These are phyloP conservation scores for Protonemura montana DNA, from an alignment of 2,888 invertebrate species.

Conservation along the genomic window DNA sequence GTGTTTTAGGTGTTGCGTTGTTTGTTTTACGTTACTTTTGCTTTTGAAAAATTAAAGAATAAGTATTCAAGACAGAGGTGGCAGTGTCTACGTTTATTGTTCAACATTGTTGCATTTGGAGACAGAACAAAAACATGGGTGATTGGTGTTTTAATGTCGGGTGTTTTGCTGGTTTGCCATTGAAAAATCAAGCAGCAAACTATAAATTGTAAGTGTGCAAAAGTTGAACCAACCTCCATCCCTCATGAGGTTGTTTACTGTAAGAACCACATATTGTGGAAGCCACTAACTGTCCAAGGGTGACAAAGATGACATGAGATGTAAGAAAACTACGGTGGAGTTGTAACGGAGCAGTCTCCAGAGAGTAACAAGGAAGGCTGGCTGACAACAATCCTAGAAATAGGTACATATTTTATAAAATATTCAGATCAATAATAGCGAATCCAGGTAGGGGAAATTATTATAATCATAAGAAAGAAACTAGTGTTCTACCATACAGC, in stretches of 20 bases:
- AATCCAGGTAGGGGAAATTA: too few relatives aligned
- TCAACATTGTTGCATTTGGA: not conserved
- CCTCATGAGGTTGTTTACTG: conserved; percentile 37
- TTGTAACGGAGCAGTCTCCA: not conserved
- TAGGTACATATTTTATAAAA: conserved; percentile 16
- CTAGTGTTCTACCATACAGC: too few relatives aligned
- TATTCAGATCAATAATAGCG: too few relatives aligned
- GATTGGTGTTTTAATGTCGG: not conserved
- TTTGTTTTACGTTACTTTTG: too few relatives aligned
- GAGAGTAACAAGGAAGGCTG: conserved; percentile 22
- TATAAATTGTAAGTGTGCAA: not conserved
- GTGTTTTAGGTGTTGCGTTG: too few relatives aligned
- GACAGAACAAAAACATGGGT: not conserved
- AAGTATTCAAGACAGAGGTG: not conserved
- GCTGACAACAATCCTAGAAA: conserved; percentile 36
- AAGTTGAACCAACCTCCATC: conserved; percentile 46
- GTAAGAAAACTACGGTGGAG: not conserved
- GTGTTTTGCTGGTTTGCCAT: not conserved
- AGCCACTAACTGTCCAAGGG: conserved; percentile 46
- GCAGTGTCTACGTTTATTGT: not conserved
- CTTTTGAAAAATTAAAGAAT: too few relatives aligned
- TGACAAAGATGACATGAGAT: conserved; percentile 41
- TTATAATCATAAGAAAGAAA: too few relatives aligned
- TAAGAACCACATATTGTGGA: conserved; percentile 44
- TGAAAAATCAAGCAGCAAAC: not conserved